Base-by-base conservation (phyloP, 1,140 invertebrate species). In the Polypedilum pembai region DNA sequence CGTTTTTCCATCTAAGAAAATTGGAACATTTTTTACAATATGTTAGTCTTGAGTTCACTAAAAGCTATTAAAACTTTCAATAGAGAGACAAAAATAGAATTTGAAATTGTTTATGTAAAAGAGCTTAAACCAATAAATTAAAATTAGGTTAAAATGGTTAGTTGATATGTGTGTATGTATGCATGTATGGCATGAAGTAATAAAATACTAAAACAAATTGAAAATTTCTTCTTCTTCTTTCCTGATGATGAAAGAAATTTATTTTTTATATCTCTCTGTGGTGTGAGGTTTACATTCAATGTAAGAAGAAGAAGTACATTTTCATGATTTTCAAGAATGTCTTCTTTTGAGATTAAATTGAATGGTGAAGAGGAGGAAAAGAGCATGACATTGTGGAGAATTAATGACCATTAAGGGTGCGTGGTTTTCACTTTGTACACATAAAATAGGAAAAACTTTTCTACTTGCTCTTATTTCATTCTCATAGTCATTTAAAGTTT, bases 101-200 rank as follows among this genome's bases (percentile, higher is more conserved):
- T 56, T 56, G 45, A 56, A 56, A n/a, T n/a, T 56, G 45, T 56
- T 56, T 56, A 56, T 56, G 45, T 8, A n/a, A 15, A n/a, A 56
- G 45, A 56, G 45, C 45, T 56, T 56, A 56, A n/a, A n/a, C 45
- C 45, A 56, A 56, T 56, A 56, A 56, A 56, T 56, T 56, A 56
- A 56, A 56, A 56, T 56, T 56, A 56, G 45, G 8, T 56, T 56
- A 56, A 15, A 56, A 56, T 56, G 45, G 45, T 56, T 56, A 56
- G 45, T 56, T n/a, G 45, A 56, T 15, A 15, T 56, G 45, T 15
- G 15, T 56, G 45, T 12, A 56, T 15, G 15, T n/a, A n/a, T n/a
- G n/a, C n/a, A 33, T 33, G 24, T 33, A 33, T 33, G 24, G 24
- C 24, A 33, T 5, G n/a, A 33, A 33, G 24, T 33, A 33, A 33